A percentile compares a stretch with the other conserved stretches of the same genome.
phyloP scores from a whole-genome alignment of 1,140 invertebrate species.

The Stegodyphus dumicola region DNA sequence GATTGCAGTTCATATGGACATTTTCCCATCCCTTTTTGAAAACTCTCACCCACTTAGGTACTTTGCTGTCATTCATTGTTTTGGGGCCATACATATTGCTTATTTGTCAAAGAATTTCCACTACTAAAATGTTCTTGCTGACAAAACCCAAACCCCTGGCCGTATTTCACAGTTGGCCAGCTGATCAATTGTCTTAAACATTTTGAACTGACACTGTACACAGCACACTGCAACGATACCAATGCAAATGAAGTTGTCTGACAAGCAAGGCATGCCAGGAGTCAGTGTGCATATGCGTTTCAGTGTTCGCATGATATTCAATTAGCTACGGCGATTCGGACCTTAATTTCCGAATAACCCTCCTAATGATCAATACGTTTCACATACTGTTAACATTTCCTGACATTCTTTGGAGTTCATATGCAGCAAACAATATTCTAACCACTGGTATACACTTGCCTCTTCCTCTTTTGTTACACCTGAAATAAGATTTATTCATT shows the following conservation, averaged over 20 bases:
- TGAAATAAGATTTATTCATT: background rate
- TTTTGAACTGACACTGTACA: background rate
- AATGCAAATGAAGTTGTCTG: background rate
- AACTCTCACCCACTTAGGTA: too few species aligned
- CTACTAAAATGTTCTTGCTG: background rate
- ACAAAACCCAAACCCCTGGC: background rate
- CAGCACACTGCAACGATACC: background rate
- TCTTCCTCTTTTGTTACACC: background rate
- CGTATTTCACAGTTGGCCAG: background rate
- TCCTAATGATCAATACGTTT: background rate
- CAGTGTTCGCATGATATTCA: background rate
- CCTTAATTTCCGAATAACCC: background rate
- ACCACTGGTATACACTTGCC: background rate
- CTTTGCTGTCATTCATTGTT: background rate
- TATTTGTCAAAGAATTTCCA: background rate
- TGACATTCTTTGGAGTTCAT: background rate
- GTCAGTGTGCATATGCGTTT: background rate
- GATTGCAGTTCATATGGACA: too few species aligned
- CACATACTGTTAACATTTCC: background rate
- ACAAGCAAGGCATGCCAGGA: background rate
- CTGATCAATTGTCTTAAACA: constrained; percentile 3
- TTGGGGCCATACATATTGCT: background rate
- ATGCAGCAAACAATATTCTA: constrained; percentile 14
- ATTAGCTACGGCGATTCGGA: background rate
- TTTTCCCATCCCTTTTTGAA: too few species aligned